Conservation (phyloP, 2,113 vertebrate genomes). For the Rhinolophus ferrumequinum region DNA sequence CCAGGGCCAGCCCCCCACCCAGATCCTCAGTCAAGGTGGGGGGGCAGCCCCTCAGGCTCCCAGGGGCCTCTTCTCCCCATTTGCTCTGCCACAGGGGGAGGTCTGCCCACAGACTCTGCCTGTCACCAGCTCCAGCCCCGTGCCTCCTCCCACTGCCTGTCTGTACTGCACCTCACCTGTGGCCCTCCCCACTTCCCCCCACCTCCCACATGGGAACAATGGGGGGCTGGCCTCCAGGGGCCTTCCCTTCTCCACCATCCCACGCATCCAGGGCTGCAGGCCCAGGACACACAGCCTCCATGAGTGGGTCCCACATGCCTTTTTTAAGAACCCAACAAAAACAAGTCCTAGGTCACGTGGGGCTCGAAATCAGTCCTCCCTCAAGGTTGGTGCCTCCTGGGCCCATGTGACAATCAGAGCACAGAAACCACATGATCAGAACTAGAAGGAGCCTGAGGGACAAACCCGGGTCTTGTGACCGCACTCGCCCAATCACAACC, state of each 20-base stretch:
- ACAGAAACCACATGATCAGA: fast-evolving
- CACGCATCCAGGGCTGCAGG: not conserved
- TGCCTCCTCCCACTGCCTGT: not conserved
- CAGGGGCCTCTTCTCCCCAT: not conserved
- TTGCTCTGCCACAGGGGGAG: not conserved
- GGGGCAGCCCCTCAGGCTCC: not conserved
- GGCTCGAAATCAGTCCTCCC: not conserved
- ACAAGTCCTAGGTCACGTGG: not conserved
- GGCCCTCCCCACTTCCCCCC: no score
- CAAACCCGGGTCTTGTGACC: fast-evolving
- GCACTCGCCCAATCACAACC: fast-evolving
- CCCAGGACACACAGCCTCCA: not conserved
- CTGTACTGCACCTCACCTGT: not conserved
- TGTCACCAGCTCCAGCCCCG: not conserved
- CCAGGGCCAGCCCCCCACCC: slow-evolving; percentile 43
- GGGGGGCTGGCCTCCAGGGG: no score
- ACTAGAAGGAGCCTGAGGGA: not conserved
- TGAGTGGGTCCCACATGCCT: fast-evolving
- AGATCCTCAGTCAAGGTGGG: not conserved
- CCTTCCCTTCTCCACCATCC: no score
- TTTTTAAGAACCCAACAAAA: not conserved
- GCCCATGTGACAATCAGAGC: no score
- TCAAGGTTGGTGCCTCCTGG: not conserved
- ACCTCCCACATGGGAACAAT: fast-evolving
- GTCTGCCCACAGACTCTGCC: not conserved